Percentiles rank a stretch among this genome's conserved stretches.
Evolutionary conservation across 2,797 vertebrate species (phyloP).

Genomic region (Hydrolagus colliei): DNA sequence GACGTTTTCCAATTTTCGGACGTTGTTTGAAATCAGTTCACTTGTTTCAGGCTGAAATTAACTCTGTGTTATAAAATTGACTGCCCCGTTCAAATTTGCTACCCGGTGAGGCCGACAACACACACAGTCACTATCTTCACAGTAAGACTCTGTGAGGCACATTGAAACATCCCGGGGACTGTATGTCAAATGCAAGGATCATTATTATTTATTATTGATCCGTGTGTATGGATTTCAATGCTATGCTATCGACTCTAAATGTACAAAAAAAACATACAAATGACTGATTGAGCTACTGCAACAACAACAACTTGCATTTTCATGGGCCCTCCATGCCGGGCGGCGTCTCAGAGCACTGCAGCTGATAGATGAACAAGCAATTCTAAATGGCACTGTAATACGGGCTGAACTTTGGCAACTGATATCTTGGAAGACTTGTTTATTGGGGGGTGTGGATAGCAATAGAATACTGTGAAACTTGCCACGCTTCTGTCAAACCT

Average conservation of each 20-base stretch:
- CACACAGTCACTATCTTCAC: too few relatives aligned
- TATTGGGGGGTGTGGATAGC: background rate
- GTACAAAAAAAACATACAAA: background rate
- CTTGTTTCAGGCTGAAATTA: background rate
- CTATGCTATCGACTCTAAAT: slow-evolving; percentile 14
- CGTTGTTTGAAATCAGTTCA: slow-evolving; percentile 12
- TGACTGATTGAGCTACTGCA: background rate
- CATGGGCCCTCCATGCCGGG: too few relatives aligned
- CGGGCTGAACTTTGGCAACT: background rate
- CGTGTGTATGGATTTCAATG: slow-evolving; percentile 11
- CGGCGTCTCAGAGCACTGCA: background rate
- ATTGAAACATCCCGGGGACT: too few relatives aligned
- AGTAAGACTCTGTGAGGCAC: too few relatives aligned
- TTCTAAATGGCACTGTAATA: background rate
- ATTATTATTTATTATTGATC: background rate
- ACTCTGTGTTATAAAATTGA: too few relatives aligned
- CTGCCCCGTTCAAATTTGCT: too few relatives aligned
- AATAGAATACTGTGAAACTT: background rate
- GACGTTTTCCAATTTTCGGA: background rate
- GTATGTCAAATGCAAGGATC: too few relatives aligned
- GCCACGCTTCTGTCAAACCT: background rate
- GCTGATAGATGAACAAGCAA: background rate
- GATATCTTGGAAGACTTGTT: background rate
- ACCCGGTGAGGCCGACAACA: too few relatives aligned
- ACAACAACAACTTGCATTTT: too few relatives aligned